Percentiles rank a stretch among this genome's conserved stretches.
These are phyloP conservation scores for Maconellicoccus hirsutus DNA, from an alignment of 1,140 invertebrate genomes.

Conservation along the genomic window DNA sequence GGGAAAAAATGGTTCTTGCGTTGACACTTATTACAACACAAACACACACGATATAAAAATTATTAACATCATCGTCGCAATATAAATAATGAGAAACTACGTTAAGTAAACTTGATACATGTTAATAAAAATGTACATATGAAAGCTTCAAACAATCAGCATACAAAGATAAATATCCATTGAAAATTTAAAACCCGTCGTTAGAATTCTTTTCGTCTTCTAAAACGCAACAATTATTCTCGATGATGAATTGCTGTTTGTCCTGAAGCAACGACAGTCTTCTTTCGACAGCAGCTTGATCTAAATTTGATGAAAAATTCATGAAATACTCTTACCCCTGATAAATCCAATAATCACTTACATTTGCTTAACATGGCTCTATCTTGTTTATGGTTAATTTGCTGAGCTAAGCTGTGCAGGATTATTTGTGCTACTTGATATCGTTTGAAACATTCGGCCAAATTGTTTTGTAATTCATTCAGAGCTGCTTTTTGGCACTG, in stretches of 20 bases:
- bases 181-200: not conserved
- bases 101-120: too few species aligned
- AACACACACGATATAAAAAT: too few species aligned
- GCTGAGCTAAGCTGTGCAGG: conserved; percentile 89
- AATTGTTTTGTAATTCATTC: conserved; percentile 93
- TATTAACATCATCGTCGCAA: too few species aligned
- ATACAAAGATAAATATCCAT: too few species aligned
- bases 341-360: too few species aligned
- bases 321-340: too few species aligned
- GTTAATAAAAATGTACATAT: too few species aligned
- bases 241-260: conserved; percentile 55
- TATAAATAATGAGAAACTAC: too few species aligned
- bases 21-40: too few species aligned
- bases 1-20: too few species aligned
- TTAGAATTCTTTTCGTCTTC: conserved; percentile 15
- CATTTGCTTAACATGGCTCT: conserved; percentile 37
- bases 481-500: conserved; percentile 94
- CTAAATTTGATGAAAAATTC: conserved; percentile 37
- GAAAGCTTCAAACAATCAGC: too few species aligned
- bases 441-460: conserved; percentile 85
- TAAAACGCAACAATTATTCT: not conserved
- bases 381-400: conserved; percentile 71
- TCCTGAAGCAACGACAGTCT: conserved; percentile 72
- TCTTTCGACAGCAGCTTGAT: conserved; percentile 87
- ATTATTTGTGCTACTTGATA: conserved; percentile 97